These are phyloP conservation scores for Telenomus remus DNA, from an alignment of 1,140 invertebrate species.

Conservation along the genomic window DNA sequence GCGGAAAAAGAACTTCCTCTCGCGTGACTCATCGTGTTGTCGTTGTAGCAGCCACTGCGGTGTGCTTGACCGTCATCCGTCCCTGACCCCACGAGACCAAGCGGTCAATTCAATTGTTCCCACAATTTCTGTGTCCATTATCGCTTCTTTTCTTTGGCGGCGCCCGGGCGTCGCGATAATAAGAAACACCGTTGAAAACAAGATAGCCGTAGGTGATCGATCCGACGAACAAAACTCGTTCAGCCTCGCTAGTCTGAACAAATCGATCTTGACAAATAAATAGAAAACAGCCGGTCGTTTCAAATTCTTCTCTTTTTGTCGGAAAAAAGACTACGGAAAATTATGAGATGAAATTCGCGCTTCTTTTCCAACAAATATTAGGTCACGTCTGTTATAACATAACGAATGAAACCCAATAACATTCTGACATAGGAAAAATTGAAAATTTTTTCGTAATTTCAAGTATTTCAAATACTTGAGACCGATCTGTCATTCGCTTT, in stretches of 20 bases:
- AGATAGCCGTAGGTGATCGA: constrained; percentile 34
- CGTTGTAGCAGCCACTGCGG: constrained; percentile 33
- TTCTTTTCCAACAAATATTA: too few relatives aligned
- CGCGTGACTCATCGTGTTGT: constrained; percentile 64
- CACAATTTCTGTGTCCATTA: constrained; percentile 56
- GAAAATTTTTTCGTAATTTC: neutral
- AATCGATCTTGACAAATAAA: too few relatives aligned
- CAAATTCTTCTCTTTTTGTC: too few relatives aligned
- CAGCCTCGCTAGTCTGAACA: too few relatives aligned
- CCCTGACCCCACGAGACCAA: constrained; percentile 50
- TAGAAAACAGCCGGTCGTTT: too few relatives aligned
- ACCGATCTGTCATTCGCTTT: constrained; percentile 9
- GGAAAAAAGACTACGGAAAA: too few relatives aligned
- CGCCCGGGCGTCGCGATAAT: constrained; percentile 40
- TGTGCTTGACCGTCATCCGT: constrained; percentile 47
- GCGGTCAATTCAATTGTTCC: constrained; percentile 58
- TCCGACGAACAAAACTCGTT: neutral
- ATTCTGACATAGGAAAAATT: too few relatives aligned
- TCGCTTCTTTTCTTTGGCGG: constrained; percentile 41
- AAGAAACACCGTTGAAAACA: constrained; percentile 26
- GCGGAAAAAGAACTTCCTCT: constrained; percentile 67
- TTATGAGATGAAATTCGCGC: too few relatives aligned
- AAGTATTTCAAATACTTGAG: too few relatives aligned
- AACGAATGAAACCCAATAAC: too few relatives aligned
- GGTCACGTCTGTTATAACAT: too few relatives aligned